These are phyloP conservation scores for Protobothrops mucrosquamatus DNA, from an alignment of 2,113 vertebrate genomes.

Conservation along the genomic window DNA sequence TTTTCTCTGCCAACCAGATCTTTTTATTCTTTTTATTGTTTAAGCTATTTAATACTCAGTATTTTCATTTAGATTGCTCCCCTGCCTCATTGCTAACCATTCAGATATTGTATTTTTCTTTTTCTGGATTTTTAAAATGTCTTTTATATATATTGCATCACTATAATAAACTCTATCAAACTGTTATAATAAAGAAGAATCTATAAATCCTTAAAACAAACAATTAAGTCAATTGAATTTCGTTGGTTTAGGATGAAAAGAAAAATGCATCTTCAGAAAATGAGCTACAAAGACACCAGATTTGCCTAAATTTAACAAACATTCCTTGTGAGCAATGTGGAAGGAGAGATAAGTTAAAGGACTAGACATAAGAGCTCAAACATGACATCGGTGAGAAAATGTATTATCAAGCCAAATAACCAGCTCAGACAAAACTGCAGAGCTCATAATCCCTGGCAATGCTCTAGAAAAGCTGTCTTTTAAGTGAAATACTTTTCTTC, in stretches of 20 bases:
- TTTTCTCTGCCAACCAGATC: neutral
- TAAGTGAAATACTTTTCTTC: conserved; percentile 18
- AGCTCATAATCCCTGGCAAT: neutral
- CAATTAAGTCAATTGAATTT: neutral
- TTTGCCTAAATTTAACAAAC: neutral
- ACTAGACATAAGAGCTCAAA: neutral
- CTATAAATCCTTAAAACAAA: neutral
- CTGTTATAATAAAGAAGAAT: neutral
- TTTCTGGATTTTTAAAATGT: neutral
- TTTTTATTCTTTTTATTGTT: neutral
- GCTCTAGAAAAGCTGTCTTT: conserved; percentile 9
- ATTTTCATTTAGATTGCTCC: neutral
- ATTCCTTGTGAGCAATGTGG: neutral
- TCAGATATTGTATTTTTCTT: neutral
- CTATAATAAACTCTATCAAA: neutral
- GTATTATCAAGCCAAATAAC: neutral
- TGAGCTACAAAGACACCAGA: neutral
- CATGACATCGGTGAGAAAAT: neutral
- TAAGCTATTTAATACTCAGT: neutral
- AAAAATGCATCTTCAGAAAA: neutral
- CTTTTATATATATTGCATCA: neutral
- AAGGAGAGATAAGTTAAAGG: neutral
- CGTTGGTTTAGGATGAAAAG: neutral
- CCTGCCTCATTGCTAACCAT: neutral
- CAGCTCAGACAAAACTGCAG: neutral